phyloP scores from a whole-genome alignment of 2,888 invertebrate species.

The Halocaridina rubra region DNA sequence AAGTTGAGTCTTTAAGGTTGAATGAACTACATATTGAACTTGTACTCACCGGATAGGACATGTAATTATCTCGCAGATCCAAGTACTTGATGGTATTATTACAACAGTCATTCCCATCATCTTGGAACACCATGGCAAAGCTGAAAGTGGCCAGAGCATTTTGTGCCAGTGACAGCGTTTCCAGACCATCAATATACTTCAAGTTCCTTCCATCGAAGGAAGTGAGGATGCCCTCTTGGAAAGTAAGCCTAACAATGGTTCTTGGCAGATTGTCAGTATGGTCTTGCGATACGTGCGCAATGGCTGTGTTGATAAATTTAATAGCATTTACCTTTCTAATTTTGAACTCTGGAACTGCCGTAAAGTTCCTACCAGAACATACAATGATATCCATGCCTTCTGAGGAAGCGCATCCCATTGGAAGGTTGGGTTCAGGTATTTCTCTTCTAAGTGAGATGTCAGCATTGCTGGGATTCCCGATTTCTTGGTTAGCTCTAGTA shows the following conservation, averaged over 20 bases:
- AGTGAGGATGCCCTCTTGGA: slow-evolving; percentile 17
- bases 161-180: slow-evolving; percentile 21
- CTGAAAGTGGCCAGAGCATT: slow-evolving; percentile 25
- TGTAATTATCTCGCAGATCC: slow-evolving; percentile 22
- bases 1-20: no score
- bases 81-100: background rate
- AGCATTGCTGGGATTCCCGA: no score
- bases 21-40: no score
- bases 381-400: background rate
- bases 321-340: background rate
- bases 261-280: slow-evolving; percentile 17
- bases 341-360: slow-evolving; percentile 19
- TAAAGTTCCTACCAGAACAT: slow-evolving; percentile 37
- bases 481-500: no score
- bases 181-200: slow-evolving; percentile 8
- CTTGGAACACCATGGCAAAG: slow-evolving; percentile 16
- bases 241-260: slow-evolving; percentile 3
- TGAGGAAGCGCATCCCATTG: slow-evolving; percentile 7
- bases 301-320: slow-evolving; percentile 15
- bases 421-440: slow-evolving; percentile 13
- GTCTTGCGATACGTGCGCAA: slow-evolving; percentile 6
- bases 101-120: background rate
- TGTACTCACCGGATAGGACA: slow-evolving; percentile 42
- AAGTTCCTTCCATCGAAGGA: slow-evolving; percentile 14
- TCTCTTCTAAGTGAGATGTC: no score